Evolutionary conservation across 2,113 vertebrate species (phyloP).

Genomic region (Daboia siamensis): DNA sequence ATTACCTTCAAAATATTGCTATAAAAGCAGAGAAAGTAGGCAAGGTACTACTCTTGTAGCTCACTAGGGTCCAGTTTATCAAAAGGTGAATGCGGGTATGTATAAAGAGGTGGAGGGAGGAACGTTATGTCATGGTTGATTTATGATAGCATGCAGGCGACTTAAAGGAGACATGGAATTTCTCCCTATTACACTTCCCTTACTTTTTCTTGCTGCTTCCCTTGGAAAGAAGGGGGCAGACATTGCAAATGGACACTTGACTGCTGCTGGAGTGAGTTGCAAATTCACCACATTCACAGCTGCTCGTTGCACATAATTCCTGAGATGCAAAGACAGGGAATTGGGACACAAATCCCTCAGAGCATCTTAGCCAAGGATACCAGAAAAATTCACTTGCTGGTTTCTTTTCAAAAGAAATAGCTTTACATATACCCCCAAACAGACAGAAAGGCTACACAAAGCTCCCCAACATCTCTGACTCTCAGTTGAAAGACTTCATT

Average conservation of each 20-base stretch:
- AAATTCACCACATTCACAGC: not conserved
- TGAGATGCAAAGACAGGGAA: not conserved
- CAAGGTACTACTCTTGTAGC: conserved; percentile 45
- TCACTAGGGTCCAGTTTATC: conserved; percentile 59
- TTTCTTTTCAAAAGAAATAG: not conserved
- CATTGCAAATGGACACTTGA: conserved; percentile 19
- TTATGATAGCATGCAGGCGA: conserved; percentile 62
- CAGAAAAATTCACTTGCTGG: not conserved
- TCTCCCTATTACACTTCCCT: conserved; percentile 44
- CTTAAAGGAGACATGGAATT: not conserved
- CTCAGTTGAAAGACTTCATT: not conserved
- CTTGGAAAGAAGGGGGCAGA: conserved; percentile 51
- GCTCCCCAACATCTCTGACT: not conserved
- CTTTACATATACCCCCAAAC: not conserved
- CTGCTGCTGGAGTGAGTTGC: not conserved
- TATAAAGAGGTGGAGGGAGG: conserved; percentile 43
- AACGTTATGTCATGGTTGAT: conserved; percentile 64
- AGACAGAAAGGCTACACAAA: not conserved
- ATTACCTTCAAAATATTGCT: conserved; percentile 57
- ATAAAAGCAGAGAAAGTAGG: conserved; percentile 51
- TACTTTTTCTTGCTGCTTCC: conserved; percentile 22
- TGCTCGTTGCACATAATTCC: not conserved
- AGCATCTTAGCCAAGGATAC: not conserved
- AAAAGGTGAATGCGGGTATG: conserved; percentile 66
- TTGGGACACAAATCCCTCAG: not conserved